phyloP scores from a whole-genome alignment of 2,797 vertebrate genomes.

The Eurystomus glaucurus region DNA sequence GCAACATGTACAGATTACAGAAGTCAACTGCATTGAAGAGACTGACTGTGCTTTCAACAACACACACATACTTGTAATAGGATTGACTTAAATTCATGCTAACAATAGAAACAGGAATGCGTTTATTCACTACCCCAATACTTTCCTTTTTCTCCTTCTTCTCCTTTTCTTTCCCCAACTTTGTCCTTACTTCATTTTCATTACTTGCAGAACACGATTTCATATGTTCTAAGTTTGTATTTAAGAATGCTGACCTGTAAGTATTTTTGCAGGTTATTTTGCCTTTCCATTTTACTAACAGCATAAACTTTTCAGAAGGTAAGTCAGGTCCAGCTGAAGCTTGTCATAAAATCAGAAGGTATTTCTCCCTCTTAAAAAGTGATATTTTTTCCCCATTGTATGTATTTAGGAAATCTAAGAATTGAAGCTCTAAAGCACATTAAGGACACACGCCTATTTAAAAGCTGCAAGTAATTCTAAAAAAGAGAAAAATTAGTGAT shows the following conservation, averaged over 20 bases:
- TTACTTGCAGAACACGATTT: background rate
- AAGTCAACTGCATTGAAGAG: background rate
- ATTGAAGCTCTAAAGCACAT: background rate
- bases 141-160: background rate
- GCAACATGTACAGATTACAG: background rate
- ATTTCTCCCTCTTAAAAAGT: background rate
- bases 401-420: background rate
- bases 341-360: background rate
- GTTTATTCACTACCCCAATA: background rate
- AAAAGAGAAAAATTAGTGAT: background rate
- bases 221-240: background rate
- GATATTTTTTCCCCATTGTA: background rate
- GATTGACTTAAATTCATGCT: background rate
- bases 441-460: background rate
- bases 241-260: background rate
- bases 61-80: background rate
- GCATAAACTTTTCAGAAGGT: background rate
- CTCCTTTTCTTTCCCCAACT: background rate
- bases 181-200: background rate
- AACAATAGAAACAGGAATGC: background rate
- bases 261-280: background rate
- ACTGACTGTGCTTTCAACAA: background rate
- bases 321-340: background rate
- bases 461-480: background rate
- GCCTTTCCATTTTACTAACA: slow-evolving; percentile 3